Conservation (phyloP, 2,113 vertebrate species). For the Benitochromis conjunctus region DNA sequence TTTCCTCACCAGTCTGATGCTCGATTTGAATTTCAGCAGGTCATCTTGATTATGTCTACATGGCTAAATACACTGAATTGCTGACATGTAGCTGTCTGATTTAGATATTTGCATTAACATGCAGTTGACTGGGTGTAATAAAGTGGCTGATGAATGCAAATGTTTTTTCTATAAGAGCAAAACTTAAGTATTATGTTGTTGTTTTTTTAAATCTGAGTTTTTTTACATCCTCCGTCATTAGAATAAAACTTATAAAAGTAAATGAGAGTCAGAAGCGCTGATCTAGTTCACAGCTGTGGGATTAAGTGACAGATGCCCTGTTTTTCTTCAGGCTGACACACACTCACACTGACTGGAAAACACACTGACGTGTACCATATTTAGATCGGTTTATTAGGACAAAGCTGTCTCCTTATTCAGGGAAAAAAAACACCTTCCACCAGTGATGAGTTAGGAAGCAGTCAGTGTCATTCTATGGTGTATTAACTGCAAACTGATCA, state of each 20-base stretch:
- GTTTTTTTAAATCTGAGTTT: neutral
- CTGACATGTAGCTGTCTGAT: neutral
- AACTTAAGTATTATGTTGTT: neutral
- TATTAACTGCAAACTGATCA: neutral
- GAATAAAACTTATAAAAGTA: neutral
- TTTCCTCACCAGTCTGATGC: neutral
- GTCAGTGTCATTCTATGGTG: neutral
- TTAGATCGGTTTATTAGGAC: neutral
- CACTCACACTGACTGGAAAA: neutral
- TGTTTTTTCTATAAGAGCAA: neutral
- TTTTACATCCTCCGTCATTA: neutral
- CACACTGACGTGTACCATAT: neutral
- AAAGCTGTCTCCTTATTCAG: neutral
- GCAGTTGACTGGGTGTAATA: neutral
- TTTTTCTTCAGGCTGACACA: neutral
- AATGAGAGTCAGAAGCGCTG: neutral
- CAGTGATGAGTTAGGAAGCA: neutral
- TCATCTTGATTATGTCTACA: neutral
- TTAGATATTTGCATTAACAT: neutral
- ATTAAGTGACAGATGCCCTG: slow-evolving; percentile 43
- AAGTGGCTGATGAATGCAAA: neutral
- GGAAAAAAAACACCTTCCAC: neutral
- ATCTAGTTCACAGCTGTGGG: slow-evolving; percentile 22
- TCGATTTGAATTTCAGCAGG: neutral
- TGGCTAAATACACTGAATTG: neutral